Conservation (phyloP, 2,113 vertebrate genomes). For the Nannobrachium achirus region DNA sequence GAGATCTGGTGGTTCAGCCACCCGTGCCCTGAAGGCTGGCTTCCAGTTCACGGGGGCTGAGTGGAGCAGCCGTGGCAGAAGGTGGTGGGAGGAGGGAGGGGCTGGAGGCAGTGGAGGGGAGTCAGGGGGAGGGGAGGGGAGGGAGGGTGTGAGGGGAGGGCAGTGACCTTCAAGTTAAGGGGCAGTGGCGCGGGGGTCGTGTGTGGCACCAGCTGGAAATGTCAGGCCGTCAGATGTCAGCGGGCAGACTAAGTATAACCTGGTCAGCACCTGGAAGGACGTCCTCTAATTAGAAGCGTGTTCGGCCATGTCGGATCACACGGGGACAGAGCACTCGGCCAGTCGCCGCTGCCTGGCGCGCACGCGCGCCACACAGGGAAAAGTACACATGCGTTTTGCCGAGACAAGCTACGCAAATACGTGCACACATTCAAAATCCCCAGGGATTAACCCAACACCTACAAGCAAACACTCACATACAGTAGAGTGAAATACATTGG, state of each 20-base stretch:
- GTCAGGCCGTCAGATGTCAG: constrained; percentile 80
- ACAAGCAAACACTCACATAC: constrained; percentile 10
- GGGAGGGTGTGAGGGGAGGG: background rate
- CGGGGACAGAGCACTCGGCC: constrained; percentile 71
- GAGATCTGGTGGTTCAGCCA: background rate
- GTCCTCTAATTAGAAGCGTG: constrained; percentile 85
- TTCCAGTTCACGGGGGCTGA: too few species aligned
- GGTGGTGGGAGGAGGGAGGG: constrained; percentile 12
- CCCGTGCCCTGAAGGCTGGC: too few species aligned
- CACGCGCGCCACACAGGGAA: constrained; percentile 35
- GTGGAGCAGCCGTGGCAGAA: background rate
- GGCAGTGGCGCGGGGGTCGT: constrained; percentile 65
- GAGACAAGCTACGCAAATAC: constrained; percentile 25
- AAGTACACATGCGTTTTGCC: too few species aligned
- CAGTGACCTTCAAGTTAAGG: constrained; percentile 75
- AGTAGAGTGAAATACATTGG: background rate
- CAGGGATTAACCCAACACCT: background rate
- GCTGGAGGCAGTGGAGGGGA: constrained; percentile 2
- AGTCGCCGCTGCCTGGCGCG: constrained; percentile 39
- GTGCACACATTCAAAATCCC: constrained; percentile 17
- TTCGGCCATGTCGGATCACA: constrained; percentile 81
- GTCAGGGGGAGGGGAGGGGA: background rate
- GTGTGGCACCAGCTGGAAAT: constrained; percentile 81
- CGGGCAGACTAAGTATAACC: constrained; percentile 78
- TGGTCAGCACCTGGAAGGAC: constrained; percentile 84